Conservation (phyloP, 1,140 invertebrate species). For the Anadara kagoshimensis region DNA sequence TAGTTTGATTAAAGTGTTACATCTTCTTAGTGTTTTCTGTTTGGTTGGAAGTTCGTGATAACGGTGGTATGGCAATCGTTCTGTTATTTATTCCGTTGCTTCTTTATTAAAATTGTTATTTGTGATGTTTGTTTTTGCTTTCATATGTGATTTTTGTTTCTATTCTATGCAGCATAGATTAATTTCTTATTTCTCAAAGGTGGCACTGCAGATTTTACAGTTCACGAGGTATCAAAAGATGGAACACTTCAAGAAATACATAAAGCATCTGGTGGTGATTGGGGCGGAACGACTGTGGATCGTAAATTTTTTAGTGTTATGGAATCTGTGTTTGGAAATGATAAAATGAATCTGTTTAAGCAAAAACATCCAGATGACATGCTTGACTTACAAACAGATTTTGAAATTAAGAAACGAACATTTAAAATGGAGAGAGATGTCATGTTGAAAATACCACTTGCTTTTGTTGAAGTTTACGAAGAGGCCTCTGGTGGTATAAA, state of each 20-base stretch:
- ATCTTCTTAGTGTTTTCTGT: no score
- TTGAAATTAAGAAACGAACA: constrained; percentile 14
- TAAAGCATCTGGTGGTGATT: constrained; percentile 3
- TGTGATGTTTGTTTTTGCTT: no score
- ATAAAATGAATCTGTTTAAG: constrained; percentile 4
- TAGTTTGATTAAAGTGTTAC: no score
- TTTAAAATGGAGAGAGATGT: not conserved
- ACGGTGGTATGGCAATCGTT: no score
- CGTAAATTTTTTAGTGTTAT: not conserved
- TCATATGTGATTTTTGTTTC: no score
- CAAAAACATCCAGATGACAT: not conserved
- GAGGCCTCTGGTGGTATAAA: no score
- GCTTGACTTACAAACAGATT: constrained; percentile 16
- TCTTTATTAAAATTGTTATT: no score
- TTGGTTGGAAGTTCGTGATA: no score
- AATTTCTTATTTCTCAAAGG: not conserved
- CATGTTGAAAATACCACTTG: not conserved
- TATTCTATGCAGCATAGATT: no score
- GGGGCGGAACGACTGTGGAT: constrained; percentile 25
- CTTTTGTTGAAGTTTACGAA: not conserved
- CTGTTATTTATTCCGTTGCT: no score
- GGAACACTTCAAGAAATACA: constrained; percentile 20
- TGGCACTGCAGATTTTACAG: constrained; percentile 24
- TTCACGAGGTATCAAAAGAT: constrained; percentile 5
- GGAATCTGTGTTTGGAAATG: not conserved